Evolutionary conservation across 2,113 vertebrate species (phyloP).

Genomic region (Scortum barcoo): DNA sequence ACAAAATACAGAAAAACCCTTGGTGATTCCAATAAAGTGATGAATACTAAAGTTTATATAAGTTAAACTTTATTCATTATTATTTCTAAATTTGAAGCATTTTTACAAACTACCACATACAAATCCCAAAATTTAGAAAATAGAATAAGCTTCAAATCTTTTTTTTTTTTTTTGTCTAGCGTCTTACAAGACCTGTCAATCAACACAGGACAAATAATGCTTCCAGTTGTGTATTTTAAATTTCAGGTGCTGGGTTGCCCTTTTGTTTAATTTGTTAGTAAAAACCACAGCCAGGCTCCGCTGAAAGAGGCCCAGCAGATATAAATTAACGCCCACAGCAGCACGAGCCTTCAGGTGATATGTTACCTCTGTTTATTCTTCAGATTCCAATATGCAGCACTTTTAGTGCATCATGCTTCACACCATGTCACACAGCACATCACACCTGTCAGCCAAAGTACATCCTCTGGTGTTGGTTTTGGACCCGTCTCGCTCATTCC

Average conservation of each 20-base stretch:
- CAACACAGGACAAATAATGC: neutral
- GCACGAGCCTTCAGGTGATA: conserved; percentile 9
- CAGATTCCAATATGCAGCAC: conserved; percentile 15
- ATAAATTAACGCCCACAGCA: conserved; percentile 26
- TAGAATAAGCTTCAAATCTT: neutral
- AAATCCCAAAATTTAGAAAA: neutral
- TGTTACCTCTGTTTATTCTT: conserved; percentile 43
- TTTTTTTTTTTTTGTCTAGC: no score
- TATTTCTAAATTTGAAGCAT: no score
- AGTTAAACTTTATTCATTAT: no score
- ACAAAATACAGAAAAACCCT: neutral
- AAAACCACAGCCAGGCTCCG: neutral
- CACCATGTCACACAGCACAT: conserved; percentile 41
- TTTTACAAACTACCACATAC: neutral
- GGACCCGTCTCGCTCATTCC: conserved; percentile 2
- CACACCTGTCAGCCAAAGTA: conserved; percentile 55
- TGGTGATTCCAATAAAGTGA: no score
- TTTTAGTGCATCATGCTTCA: neutral
- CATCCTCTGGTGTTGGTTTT: conserved; percentile 50
- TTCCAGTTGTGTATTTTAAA: neutral
- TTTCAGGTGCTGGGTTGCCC: neutral
- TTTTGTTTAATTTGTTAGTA: neutral
- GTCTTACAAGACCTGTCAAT: neutral
- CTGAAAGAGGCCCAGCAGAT: neutral
- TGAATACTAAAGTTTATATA: no score